Base-by-base conservation (phyloP, 2,113 vertebrate species). In the Lanius ludovicianus region DNA sequence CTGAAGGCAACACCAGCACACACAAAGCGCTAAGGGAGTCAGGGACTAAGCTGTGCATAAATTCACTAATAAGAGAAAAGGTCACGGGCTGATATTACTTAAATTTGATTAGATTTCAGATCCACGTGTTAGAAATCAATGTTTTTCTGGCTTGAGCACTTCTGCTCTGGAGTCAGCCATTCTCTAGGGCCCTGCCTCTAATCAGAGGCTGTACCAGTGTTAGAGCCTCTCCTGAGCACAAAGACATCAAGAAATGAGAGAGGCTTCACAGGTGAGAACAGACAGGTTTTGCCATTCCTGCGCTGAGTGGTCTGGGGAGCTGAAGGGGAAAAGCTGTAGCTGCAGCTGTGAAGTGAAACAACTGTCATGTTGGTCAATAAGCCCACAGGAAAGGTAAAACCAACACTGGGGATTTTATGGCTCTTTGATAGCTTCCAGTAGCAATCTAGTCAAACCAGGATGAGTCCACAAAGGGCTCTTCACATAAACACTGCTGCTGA, bases 51-150 rank as follows among this genome's bases (percentile, higher is more conserved):
- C 91, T 96, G 44, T 95, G 96, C 95, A 97, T 98, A 97, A 97
- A 98, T 96, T 97, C 92, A 77, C 96, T 98, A 96, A 97, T 98
- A 97, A 97, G 85, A 97, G 93, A 95, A 98, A 98, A 98, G 97
- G 97, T 98, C 97, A 98, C 2, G 0, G 89, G 93, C 91, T 97
- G 96, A 97, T 98, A 97, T 95, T 97, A 95, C 92, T 84, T 76
- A 97, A 97, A 98, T 97, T 97, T 98, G 94, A 98, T 98, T 98
- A 98, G 96, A 96, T 95, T 96, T 96, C 76, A 96, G 93, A 97
- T 95, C 84, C 47, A 27, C 50, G 62, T 87, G 77, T 71, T 96
- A 94, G 89, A 97, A 98, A 98, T 98, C 97, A 97, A 96, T 98
- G 95, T n/a, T 94, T 96, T 95, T 95, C 92, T 97, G 84, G 94